phyloP scores from a whole-genome alignment of 2,888 invertebrate species.

The Alloplasta piceator region DNA sequence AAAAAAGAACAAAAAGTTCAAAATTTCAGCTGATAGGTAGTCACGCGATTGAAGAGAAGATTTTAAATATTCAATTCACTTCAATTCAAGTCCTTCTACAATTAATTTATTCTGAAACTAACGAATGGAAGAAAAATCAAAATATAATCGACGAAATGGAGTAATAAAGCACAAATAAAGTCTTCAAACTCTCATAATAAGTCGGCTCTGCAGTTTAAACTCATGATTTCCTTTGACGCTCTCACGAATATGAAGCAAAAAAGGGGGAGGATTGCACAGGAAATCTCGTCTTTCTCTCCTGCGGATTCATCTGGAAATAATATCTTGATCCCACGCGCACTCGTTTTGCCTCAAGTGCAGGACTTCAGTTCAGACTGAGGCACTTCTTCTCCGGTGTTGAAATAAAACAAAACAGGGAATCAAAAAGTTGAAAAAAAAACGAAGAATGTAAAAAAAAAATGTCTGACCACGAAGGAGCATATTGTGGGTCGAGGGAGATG shows the following conservation, averaged over 20 bases:
- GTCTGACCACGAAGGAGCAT: neutral
- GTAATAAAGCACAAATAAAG: too few species aligned
- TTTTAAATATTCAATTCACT: too few species aligned
- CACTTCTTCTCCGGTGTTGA: slow-evolving; percentile 48
- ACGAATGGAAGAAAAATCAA: too few species aligned
- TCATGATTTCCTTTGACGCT: slow-evolving; percentile 1
- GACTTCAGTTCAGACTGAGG: neutral
- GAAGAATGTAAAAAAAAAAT: slow-evolving; percentile 14
- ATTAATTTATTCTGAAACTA: too few species aligned
- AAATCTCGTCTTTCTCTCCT: slow-evolving; percentile 34
- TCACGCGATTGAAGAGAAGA: too few species aligned
- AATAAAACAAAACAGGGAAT: slow-evolving; percentile 53
- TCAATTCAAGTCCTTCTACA: too few species aligned
- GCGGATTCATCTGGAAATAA: slow-evolving; percentile 56
- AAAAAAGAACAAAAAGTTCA: too few species aligned
- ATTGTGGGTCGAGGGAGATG: slow-evolving; percentile 13
- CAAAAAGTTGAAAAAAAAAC: slow-evolving; percentile 15
- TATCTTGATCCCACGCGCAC: slow-evolving; percentile 59
- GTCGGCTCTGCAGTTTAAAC: neutral
- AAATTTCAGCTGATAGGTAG: too few species aligned
- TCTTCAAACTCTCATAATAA: too few species aligned
- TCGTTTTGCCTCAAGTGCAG: slow-evolving; percentile 35
- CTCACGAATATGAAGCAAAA: slow-evolving; percentile 11
- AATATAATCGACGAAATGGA: too few species aligned
- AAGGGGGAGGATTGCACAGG: slow-evolving; percentile 8